Evolutionary conservation across 1,140 invertebrate species (phyloP).

Genomic region (Akabosia matsudoensis): DNA sequence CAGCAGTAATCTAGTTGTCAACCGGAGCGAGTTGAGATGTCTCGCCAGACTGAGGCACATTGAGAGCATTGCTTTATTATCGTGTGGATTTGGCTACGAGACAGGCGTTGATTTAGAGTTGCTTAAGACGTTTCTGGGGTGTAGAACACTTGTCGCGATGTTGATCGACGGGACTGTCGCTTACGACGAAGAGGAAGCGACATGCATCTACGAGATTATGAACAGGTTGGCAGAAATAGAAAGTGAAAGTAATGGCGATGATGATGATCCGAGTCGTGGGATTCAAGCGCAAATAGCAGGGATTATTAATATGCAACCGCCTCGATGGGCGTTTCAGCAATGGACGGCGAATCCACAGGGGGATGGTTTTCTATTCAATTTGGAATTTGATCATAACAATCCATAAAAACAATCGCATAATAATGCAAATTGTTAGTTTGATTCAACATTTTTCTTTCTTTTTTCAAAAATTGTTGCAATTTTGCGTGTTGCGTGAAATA

Average conservation of each 20-base stretch:
- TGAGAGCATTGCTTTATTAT: neutral
- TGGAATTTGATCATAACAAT: conserved; percentile 14
- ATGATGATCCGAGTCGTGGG: neutral
- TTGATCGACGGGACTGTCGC: neutral
- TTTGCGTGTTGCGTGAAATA: neutral
- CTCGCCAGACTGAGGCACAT: neutral
- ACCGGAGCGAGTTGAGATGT: neutral
- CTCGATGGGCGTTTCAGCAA: neutral
- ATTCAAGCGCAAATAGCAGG: neutral
- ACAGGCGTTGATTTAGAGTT: conserved; percentile 4
- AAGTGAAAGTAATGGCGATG: neutral
- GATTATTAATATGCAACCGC: neutral
- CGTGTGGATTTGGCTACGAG: neutral
- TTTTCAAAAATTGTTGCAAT: neutral
- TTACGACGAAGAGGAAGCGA: neutral
- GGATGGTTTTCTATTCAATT: conserved; percentile 4
- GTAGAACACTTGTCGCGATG: neutral
- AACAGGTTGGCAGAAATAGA: neutral
- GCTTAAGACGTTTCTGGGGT: neutral
- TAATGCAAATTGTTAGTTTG: too few relatives aligned
- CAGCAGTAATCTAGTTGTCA: neutral
- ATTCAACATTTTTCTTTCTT: neutral
- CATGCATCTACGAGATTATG: neutral
- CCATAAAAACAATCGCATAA: too few relatives aligned
- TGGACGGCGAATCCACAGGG: conserved; percentile 1